Evolutionary conservation across 2,797 vertebrate genomes (phyloP), one percentile per base, ranked within the genome.

Genomic region (Micromesistius poutassou): DNA sequence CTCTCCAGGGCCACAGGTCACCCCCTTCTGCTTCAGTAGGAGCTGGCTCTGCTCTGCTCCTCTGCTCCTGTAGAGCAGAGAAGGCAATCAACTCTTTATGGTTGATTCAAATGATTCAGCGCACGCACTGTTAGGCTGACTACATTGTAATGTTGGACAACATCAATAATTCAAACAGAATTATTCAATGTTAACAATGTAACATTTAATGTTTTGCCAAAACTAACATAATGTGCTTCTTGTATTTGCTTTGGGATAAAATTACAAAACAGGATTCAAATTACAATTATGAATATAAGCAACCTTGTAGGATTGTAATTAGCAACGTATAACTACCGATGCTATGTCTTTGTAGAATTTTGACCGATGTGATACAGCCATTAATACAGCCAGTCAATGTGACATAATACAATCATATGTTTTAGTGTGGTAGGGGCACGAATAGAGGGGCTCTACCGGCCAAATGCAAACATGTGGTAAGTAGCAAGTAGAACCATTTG

Each of bases 1-100:
- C 7, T 71, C 73, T 82, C 75, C 3, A 0, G 62, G 79, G 86
- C 85, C 84, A 85, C 71, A 86, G 85, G 85, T 79, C 87, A 81
- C 55, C 73, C 79, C 42, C 42, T 16, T 46, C 42, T 46, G 13
- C 42, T 16, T 46, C 42, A 13, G 16, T 13, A 12, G 42, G 42
- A 46, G 12, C 16, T 13, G 12, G 42, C 4, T 38, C 36, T 38
- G 36, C 36, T 2, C 1, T 38, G 7, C 36, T 38, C 8, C 36
- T 38, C 9, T 38, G 36, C 42, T 46, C 42, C 14, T 46, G 42
- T 16, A 16, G 42, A 46, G 42, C 42, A 16, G 42, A 46, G 42
- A 38, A 38, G 36, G 9, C 36, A 38, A 38, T 38, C 6, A 38
- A 10, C 36, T 38, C 7, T 7, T 9, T 1, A 10, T 9, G 36